A percentile compares a stretch with the other conserved stretches of the same genome.
Evolutionary conservation across 2,888 invertebrate genomes (phyloP).

Genomic region (Odontomyia ornata): DNA sequence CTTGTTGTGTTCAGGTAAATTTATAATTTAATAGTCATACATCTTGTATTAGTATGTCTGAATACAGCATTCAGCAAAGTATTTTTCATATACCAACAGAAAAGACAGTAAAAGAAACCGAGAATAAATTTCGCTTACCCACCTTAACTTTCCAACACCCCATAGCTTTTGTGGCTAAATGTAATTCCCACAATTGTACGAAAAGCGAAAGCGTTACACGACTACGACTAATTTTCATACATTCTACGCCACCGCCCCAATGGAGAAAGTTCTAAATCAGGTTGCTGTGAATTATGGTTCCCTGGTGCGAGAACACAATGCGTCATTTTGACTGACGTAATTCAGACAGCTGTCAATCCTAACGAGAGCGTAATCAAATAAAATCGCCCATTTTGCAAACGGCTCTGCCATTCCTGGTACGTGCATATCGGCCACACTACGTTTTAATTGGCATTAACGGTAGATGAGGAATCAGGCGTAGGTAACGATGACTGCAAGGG

Average conservation of each 20-base stretch:
- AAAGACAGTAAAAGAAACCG: too few species aligned
- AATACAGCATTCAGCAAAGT: too few species aligned
- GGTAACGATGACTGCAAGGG: neutral
- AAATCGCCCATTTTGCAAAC: neutral
- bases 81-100: too few species aligned
- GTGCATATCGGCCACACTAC: neutral
- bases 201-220: neutral
- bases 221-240: neutral
- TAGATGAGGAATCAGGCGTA: neutral
- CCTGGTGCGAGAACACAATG: constrained; percentile 65
- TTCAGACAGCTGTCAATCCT: constrained; percentile 64
- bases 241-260: constrained; percentile 18
- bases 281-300: constrained; percentile 59
- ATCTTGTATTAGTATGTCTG: too few species aligned
- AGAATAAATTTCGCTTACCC: too few species aligned
- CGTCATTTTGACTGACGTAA: constrained; percentile 66
- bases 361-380: constrained; percentile 35
- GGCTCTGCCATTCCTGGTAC: neutral
- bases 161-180: neutral
- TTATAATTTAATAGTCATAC: too few species aligned
- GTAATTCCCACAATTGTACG: constrained; percentile 1
- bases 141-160: neutral
- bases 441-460: neutral
- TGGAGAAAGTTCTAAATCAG: constrained; percentile 11
- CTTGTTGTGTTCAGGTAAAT: too few species aligned